Evolutionary conservation across 2,113 vertebrate species (phyloP).

Genomic region (Fukomys damarensis): DNA sequence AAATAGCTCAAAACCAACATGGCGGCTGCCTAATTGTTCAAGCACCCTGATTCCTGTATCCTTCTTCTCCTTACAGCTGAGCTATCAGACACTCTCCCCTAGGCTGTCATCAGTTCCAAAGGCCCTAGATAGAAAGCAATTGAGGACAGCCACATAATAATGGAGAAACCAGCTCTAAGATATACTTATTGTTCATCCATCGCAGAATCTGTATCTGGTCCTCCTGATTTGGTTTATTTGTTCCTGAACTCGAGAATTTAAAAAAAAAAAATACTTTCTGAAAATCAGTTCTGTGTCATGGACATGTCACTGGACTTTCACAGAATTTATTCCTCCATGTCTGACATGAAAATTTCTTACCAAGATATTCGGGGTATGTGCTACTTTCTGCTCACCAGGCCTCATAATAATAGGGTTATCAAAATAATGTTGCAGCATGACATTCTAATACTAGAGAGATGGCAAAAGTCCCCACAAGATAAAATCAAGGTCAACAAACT

Average conservation of each 20-base stretch:
- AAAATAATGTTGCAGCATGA: not conserved
- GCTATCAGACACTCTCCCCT: not conserved
- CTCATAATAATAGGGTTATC: not conserved
- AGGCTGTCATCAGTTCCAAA: not conserved
- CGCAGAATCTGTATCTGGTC: not conserved
- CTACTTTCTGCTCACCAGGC: not conserved
- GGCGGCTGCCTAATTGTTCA: not conserved
- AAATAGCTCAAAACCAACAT: slow-evolving; percentile 10
- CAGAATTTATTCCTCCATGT: not conserved
- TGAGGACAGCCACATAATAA: not conserved
- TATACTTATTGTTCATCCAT: not conserved
- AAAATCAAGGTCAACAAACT: not conserved
- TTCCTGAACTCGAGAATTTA: not conserved
- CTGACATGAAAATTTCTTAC: not conserved
- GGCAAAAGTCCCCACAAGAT: not conserved
- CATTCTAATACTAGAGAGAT: not conserved
- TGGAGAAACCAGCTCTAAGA: not conserved
- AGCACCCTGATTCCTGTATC: not conserved
- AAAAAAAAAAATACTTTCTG: not conserved
- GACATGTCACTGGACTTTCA: not conserved
- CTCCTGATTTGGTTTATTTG: not conserved
- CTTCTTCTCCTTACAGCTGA: not conserved
- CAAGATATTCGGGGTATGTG: not conserved
- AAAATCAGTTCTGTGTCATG: not conserved
- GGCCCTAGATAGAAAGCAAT: not conserved